phyloP scores from a whole-genome alignment of 1,140 invertebrate species.

The Micrasema minimum region DNA sequence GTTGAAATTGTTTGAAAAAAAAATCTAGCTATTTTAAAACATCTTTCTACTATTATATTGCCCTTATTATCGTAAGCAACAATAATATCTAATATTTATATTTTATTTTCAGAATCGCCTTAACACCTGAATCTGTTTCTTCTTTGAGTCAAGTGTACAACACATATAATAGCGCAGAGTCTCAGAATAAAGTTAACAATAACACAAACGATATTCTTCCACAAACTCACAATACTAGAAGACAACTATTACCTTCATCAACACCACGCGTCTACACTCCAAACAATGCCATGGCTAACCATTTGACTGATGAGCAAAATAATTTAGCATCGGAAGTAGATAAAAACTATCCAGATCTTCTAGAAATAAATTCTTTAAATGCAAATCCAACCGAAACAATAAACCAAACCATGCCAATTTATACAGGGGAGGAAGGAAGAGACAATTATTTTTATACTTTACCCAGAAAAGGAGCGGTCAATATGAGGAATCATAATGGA shows the following conservation, averaged over 20 bases:
- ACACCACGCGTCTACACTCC: slow-evolving; percentile 52
- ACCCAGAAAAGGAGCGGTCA: slow-evolving; percentile 63
- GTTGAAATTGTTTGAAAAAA: too few relatives aligned
- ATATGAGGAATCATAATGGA: slow-evolving; percentile 55
- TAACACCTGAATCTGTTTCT: slow-evolving; percentile 58
- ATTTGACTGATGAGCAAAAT: slow-evolving; percentile 64
- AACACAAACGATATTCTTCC: slow-evolving; percentile 54
- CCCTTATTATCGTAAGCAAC: too few relatives aligned
- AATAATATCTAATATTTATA: too few relatives aligned
- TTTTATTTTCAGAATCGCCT: slow-evolving; percentile 59
- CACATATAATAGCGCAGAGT: slow-evolving; percentile 60
- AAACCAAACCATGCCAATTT: slow-evolving; percentile 56
- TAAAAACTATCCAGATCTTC: slow-evolving; percentile 74
- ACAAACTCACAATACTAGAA: slow-evolving; percentile 53
- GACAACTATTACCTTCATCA: slow-evolving; percentile 54
- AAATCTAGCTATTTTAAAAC: too few relatives aligned
- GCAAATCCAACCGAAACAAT: slow-evolving; percentile 57
- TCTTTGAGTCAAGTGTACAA: slow-evolving; percentile 61
- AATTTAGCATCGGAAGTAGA: slow-evolving; percentile 70
- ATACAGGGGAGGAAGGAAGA: slow-evolving; percentile 54
- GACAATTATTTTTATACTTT: slow-evolving; percentile 71
- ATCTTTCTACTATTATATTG: too few relatives aligned
- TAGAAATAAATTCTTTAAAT: slow-evolving; percentile 72
- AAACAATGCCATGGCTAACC: not conserved
- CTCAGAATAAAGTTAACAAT: slow-evolving; percentile 64